Base-by-base conservation (phyloP, 2,797 vertebrate genomes). In the Acestrorhynchus altus region DNA sequence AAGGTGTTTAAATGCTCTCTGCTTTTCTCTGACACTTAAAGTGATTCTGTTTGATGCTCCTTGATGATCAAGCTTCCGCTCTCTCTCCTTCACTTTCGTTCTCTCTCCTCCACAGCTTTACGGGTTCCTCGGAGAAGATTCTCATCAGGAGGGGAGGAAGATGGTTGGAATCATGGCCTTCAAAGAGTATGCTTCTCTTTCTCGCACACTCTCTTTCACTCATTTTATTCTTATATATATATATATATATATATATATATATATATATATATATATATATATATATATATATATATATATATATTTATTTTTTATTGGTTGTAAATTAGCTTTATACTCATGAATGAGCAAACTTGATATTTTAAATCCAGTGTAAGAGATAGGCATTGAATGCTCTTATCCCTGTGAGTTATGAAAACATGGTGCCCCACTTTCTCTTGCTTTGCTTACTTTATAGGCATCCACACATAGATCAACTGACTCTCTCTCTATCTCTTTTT, bases 111-210 rank as follows among this genome's bases (percentile, higher is more conserved):
- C 44, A 66, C 72, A 83, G 77, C 71, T 70, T 73, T 83, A 47
- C 74, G 76, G 59, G 83, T 75, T 74, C 77, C 73, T 80, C 67
- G 70, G 77, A 95, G 98, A 83, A 95, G 98, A 87, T 98, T 97
- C 90, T 99, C 97, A 0, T 96, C 96, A 0, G 98, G 97, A 74
- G 96, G 96, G 1, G 96, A 99, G 76, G 98, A 98, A 70, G 96
- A 98, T 0, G 94, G 95, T 8, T 98, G 96, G 81, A 96, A 96
- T 88, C 94, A 96, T 69, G 96, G 96, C 78, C 94, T 98, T 90
- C 96, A 98, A 90, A 96, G 92, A 91, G 98, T 99, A 86, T 81
- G 85, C 76, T 86, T 65, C 86, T 51, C 24, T n/a, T 35, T 31
- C 26, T 35, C 31, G 39, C 9, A 46, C 20, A 22, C 22, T 31